These are phyloP conservation scores for Limosa lapponica DNA, from an alignment of 2,797 vertebrate species.

Conservation along the genomic window DNA sequence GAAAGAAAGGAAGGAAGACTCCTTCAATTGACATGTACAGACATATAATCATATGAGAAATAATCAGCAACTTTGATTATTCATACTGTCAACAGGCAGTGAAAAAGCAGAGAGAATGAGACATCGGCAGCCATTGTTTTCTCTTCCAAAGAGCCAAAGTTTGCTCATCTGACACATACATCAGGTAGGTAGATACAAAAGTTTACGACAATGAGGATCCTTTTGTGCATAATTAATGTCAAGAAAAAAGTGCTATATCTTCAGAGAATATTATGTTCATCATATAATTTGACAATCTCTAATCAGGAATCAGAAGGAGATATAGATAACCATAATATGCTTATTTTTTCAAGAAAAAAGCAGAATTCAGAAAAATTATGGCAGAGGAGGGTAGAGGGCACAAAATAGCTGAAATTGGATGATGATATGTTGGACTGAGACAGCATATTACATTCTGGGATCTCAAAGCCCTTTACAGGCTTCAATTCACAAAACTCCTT, in stretches of 20 bases:
- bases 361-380: background rate
- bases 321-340: background rate
- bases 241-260: background rate
- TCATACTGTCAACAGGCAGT: background rate
- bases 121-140: background rate
- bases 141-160: background rate
- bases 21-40: background rate
- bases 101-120: background rate
- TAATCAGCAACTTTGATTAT: background rate
- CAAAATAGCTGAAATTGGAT: background rate
- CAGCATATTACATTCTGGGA: background rate
- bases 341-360: background rate
- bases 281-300: background rate
- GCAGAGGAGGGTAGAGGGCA: background rate
- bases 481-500: background rate
- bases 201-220: background rate
- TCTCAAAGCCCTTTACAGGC: background rate
- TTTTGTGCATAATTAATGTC: background rate
- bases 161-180: background rate
- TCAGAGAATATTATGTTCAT: background rate
- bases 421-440: background rate
- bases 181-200: background rate
- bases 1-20: background rate
- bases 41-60: background rate
- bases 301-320: background rate